These are phyloP conservation scores for Kryptolebias marmoratus DNA, from an alignment of 2,113 vertebrate species.

Conservation along the genomic window DNA sequence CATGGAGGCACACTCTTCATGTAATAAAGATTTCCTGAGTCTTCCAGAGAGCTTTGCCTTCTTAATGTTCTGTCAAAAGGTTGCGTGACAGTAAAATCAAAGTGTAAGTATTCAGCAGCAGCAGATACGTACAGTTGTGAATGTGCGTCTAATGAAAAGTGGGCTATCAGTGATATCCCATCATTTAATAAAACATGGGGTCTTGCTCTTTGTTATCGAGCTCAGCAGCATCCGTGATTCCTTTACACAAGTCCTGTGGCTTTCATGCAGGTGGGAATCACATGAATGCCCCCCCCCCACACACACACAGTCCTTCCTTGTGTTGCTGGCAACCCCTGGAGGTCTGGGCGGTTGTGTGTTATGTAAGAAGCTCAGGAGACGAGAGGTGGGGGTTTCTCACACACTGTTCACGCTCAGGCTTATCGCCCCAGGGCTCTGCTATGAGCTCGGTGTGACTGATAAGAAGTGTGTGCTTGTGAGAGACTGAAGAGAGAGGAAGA, in stretches of 20 bases:
- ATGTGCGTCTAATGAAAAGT: slow-evolving; percentile 39
- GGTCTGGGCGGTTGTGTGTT: slow-evolving; percentile 70
- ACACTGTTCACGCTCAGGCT: slow-evolving; percentile 65
- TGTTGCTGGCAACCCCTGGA: slow-evolving; percentile 50
- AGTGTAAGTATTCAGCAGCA: slow-evolving; percentile 15
- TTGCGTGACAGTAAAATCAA: slow-evolving; percentile 31
- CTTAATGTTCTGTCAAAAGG: slow-evolving; percentile 44
- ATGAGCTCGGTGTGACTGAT: slow-evolving; percentile 68
- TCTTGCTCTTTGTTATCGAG: slow-evolving; percentile 32
- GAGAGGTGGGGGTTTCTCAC: slow-evolving; percentile 67
- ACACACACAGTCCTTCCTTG: slow-evolving; percentile 14
- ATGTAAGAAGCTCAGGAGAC: slow-evolving; percentile 74
- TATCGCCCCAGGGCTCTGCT: slow-evolving; percentile 62
- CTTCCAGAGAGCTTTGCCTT: not conserved
- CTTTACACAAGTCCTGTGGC: slow-evolving; percentile 38
- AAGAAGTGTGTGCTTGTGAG: slow-evolving; percentile 34
- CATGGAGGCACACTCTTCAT: slow-evolving; percentile 16
- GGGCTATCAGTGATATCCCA: slow-evolving; percentile 36
- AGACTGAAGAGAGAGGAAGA: slow-evolving; percentile 20
- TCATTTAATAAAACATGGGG: slow-evolving; percentile 59
- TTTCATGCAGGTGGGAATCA: slow-evolving; percentile 46
- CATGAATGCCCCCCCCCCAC: slow-evolving; percentile 9
- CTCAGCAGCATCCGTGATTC: slow-evolving; percentile 9
- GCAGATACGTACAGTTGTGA: slow-evolving; percentile 38
- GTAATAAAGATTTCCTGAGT: slow-evolving; percentile 30